Percentiles rank a stretch among this genome's conserved stretches.
Conservation (phyloP, 2,888 invertebrate species). For the Agrenia bidenticulata region DNA sequence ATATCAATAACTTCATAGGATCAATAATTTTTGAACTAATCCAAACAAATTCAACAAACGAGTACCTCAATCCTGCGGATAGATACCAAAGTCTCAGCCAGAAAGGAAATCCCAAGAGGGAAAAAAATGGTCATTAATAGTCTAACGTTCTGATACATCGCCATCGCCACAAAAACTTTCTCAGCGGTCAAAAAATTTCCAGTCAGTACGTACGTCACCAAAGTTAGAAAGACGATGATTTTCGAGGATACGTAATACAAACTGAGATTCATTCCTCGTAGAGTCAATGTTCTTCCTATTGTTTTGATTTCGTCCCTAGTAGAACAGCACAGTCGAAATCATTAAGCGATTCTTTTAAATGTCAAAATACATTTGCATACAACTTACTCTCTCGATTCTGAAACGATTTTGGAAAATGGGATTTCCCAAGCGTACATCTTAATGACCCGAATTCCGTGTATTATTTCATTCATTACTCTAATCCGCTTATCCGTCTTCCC, state of each 20-base stretch:
- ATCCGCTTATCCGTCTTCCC: constrained; percentile 84
- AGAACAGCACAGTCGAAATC: too few species aligned
- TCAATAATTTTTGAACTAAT: not conserved
- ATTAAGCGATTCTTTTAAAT: too few species aligned
- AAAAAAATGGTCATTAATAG: constrained; percentile 84
- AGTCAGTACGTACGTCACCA: constrained; percentile 72
- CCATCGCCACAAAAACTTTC: constrained; percentile 78
- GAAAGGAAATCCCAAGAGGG: constrained; percentile 78
- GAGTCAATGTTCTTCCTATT: constrained; percentile 65
- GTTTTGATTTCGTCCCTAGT: constrained; percentile 69
- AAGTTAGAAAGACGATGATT: constrained; percentile 76
- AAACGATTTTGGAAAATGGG: constrained; percentile 81
- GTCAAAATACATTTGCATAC: too few species aligned
- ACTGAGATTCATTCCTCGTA: constrained; percentile 67
- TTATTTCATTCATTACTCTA: constrained; percentile 82
- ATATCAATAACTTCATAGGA: too few species aligned
- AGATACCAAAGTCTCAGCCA: constrained; percentile 77
- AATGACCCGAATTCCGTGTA: constrained; percentile 81
- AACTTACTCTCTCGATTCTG: constrained; percentile 66
- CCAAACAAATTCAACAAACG: not conserved
- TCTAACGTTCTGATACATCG: constrained; percentile 82
- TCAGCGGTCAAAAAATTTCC: constrained; percentile 70
- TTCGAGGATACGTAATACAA: constrained; percentile 74
- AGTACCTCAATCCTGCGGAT: constrained; percentile 67
- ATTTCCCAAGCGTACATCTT: constrained; percentile 96